Evolutionary conservation across 2,797 vertebrate species (phyloP).

Genomic region (Coregonus ussuriensis): DNA sequence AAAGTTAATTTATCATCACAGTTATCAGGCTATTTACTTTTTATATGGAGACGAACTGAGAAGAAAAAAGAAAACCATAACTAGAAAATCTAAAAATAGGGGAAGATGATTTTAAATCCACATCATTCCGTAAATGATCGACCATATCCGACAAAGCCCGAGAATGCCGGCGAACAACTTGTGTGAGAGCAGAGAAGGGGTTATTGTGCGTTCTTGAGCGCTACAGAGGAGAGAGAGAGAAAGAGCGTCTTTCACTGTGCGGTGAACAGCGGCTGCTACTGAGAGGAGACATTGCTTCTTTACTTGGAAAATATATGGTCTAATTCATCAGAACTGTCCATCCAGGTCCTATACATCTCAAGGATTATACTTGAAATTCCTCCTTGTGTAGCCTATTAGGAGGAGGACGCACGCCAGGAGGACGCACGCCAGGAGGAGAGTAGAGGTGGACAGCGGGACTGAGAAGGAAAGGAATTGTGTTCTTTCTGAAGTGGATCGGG

Average conservation of each 20-base stretch:
- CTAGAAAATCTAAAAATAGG: too few species aligned
- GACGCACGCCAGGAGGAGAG: neutral
- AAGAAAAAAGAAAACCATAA: too few species aligned
- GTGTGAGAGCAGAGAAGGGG: conserved; percentile 3
- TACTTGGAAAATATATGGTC: conserved; percentile 10
- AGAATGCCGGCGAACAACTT: conserved; percentile 27
- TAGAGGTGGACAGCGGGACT: conserved; percentile 21
- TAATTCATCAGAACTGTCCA: conserved; percentile 4
- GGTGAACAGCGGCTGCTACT: conserved; percentile 25
- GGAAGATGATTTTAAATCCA: too few species aligned
- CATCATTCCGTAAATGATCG: conserved; percentile 23
- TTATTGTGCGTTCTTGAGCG: conserved; percentile 5
- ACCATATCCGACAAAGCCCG: conserved; percentile 22
- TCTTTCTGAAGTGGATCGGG: conserved; percentile 30
- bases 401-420: neutral
- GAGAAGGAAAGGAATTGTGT: conserved; percentile 41
- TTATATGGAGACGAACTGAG: too few species aligned
- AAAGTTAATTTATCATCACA: too few species aligned
- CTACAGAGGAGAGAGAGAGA: neutral
- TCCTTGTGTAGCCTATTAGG: conserved; percentile 4
- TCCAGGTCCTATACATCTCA: neutral
- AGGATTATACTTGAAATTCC: conserved; percentile 14
- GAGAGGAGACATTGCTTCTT: conserved; percentile 18
- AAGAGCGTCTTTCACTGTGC: conserved; percentile 11
- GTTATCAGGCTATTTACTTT: too few species aligned